Base-by-base conservation (phyloP, 2,113 vertebrate species). In the Tupaia tana region DNA sequence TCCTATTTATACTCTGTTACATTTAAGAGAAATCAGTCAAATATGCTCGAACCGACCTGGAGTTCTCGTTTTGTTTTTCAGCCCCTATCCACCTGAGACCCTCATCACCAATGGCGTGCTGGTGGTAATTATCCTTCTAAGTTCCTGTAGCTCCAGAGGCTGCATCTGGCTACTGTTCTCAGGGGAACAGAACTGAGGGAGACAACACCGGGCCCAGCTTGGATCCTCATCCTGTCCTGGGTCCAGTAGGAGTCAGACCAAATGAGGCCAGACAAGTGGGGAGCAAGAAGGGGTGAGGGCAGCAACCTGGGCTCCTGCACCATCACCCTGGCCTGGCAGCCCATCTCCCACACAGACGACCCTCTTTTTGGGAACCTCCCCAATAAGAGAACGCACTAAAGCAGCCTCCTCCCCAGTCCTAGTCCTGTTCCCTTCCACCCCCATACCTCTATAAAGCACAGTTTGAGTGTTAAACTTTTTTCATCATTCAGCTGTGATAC, bases 81-180 rank as follows among this genome's bases (percentile, higher is more conserved):
- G 99, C 22, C 25, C 95, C 77, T 97, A 89, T 19, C 95, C 92
- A 19, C 97, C 98, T 8, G 98, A 98, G 92, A 84, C 91, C 54
- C 98, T 99, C 89, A 24, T 98, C 93, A 98, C 99, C 31, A 99
- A 99, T 12, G 99, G 99, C 93, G 98, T 99, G 16, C 95, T 99
- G 43, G 98, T 99, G 99, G 99, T 99, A 99, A 98, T 91, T 98
- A 84, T 79, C 93, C 67, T 86, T 89, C 58, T 29, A 24, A 34
- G 29, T 81, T 82, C 31, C 25, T 13, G 7, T 54, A 58, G 16
- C 24, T 58, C 34, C 52, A 13, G 71, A 89, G 70, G 43, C 7
- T 61, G 13, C 16, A 10, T 13, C 14, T 69, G 69, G 34, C 43
- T 31, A 54, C 82, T 74, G 73, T 56, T 95, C 6, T 78, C 34